Evolutionary conservation across 2,797 vertebrate genomes (phyloP).

Genomic region (Tragelaphus oryx): DNA sequence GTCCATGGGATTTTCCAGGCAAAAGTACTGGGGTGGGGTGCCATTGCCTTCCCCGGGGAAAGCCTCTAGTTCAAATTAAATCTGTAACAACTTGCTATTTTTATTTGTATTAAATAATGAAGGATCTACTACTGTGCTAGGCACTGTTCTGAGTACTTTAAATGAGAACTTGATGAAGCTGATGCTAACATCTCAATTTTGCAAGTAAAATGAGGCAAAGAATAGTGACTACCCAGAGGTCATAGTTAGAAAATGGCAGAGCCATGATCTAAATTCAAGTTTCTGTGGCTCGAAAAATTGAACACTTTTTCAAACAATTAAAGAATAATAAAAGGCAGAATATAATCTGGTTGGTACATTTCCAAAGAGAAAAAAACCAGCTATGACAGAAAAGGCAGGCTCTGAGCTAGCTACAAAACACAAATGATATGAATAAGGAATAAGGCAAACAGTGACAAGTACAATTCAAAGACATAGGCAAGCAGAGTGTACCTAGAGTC

Average conservation of each 20-base stretch:
- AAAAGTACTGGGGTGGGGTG: no score
- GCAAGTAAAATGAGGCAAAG: not conserved
- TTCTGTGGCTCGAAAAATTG: not conserved
- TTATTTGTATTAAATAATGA: slow-evolving; percentile 35
- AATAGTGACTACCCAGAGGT: not conserved
- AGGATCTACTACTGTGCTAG: not conserved
- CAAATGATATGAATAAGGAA: not conserved
- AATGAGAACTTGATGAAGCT: not conserved
- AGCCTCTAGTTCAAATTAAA: not conserved
- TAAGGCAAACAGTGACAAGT: not conserved
- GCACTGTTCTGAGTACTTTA: not conserved
- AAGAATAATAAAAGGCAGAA: slow-evolving; percentile 22
- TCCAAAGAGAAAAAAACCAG: slow-evolving; percentile 24
- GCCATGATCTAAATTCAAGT: not conserved
- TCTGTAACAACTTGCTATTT: slow-evolving; percentile 3
- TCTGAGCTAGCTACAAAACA: not conserved
- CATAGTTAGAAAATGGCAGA: not conserved
- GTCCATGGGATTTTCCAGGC: no score
- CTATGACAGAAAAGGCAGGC: not conserved
- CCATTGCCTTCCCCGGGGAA: no score
- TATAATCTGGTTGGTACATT: not conserved
- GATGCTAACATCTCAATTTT: not conserved
- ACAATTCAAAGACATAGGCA: not conserved
- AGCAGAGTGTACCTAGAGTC: not conserved
- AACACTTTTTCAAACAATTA: not conserved